phyloP scores from a whole-genome alignment of 2,113 vertebrate genomes.

The Meleagris gallopavo region DNA sequence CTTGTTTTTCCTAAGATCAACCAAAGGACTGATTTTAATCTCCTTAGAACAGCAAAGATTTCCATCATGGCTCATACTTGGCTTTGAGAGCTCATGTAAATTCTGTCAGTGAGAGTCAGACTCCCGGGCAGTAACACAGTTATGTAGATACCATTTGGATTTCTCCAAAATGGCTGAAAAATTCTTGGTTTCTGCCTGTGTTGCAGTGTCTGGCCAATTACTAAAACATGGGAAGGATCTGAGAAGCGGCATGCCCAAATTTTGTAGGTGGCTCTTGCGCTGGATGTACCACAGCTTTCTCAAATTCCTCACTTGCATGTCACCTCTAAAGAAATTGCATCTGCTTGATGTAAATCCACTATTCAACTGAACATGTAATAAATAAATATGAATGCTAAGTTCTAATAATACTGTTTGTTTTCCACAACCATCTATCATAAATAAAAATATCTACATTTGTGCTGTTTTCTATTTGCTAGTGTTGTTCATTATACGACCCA shows the following conservation, averaged over 20 bases:
- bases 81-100: neutral
- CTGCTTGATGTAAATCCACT: neutral
- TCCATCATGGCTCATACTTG: neutral
- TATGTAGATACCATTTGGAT: neutral
- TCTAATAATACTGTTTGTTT: neutral
- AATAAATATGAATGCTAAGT: neutral
- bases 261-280: rapidly evolving
- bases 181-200: neutral
- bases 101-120: neutral
- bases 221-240: neutral
- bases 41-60: neutral
- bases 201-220: neutral
- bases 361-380: neutral
- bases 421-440: neutral
- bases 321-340: neutral
- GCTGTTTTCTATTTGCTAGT: neutral
- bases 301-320: neutral
- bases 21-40: neutral
- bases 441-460: neutral
- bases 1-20: neutral
- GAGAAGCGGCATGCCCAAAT: neutral
- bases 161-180: neutral
- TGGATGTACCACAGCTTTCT: neutral
- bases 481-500: neutral
- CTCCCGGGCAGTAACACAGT: neutral